A percentile compares a stretch with the other conserved stretches of the same genome.
These are phyloP conservation scores for Drosophila imparisetae DNA, from an alignment of 2,888 invertebrate species.

Conservation along the genomic window DNA sequence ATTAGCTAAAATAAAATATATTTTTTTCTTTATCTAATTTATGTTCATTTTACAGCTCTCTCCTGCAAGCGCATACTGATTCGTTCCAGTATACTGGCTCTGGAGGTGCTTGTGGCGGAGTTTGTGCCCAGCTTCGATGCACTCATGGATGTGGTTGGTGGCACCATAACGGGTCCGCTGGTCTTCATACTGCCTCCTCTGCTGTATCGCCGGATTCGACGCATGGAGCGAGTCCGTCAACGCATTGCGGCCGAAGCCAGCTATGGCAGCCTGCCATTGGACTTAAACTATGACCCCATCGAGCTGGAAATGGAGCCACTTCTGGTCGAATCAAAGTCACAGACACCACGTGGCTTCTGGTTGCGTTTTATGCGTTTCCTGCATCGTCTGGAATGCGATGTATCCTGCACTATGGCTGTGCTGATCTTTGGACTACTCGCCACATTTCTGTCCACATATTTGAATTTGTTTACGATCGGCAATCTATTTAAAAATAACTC, in stretches of 20 bases:
- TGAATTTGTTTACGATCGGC: constrained; percentile 88
- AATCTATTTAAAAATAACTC: constrained; percentile 88
- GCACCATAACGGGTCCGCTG: constrained; percentile 92
- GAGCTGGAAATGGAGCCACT: constrained; percentile 67
- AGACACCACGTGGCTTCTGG: constrained; percentile 60
- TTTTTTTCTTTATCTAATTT: neutral
- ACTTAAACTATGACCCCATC: constrained; percentile 80
- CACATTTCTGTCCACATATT: constrained; percentile 89
- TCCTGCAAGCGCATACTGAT: constrained; percentile 89
- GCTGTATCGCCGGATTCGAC: constrained; percentile 90
- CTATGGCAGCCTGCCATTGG: constrained; percentile 82
- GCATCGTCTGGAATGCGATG: constrained; percentile 84
- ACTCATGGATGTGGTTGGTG: constrained; percentile 94
- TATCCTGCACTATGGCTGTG: constrained; percentile 86
- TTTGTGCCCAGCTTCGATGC: constrained; percentile 93
- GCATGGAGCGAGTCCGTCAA: constrained; percentile 84
- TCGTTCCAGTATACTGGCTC: constrained; percentile 88
- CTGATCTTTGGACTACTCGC: constrained; percentile 88
- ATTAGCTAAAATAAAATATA: neutral
- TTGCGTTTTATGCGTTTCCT: constrained; percentile 61
- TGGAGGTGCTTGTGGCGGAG: constrained; percentile 92
- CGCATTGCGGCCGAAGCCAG: constrained; percentile 81
- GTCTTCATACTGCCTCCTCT: constrained; percentile 94
- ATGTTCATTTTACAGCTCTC: constrained; percentile 88
- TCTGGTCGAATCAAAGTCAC: constrained; percentile 43